A percentile compares a stretch with the other conserved stretches of the same genome.
Evolutionary conservation across 2,797 vertebrate species (phyloP).

Genomic region (Pagetopsis macropterus): DNA sequence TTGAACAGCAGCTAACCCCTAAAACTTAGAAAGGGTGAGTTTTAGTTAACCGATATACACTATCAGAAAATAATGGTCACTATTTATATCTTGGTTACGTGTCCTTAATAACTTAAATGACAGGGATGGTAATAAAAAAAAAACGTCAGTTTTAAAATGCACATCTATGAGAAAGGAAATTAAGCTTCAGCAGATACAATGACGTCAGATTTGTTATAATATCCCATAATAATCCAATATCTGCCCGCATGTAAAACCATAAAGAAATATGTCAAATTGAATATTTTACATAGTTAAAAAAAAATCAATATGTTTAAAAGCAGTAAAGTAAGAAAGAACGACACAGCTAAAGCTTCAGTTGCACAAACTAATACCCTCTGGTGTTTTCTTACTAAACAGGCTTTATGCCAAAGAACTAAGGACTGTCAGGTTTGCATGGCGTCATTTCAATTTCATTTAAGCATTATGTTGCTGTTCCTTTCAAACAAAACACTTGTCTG

Average conservation of each 20-base stretch:
- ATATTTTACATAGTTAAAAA: slow-evolving; percentile 44
- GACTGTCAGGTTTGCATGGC: slow-evolving; percentile 33
- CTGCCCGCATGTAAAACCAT: slow-evolving; percentile 27
- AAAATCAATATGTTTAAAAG: slow-evolving; percentile 25
- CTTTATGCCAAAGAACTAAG: slow-evolving; percentile 34
- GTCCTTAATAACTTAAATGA: background rate
- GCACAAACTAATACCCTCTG: slow-evolving; percentile 25
- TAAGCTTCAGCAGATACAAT: too few species aligned
- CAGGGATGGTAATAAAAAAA: background rate
- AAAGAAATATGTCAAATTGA: slow-evolving; percentile 58
- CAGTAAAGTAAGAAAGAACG: slow-evolving; percentile 14
- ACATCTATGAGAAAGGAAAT: too few species aligned
- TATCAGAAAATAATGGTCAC: background rate
- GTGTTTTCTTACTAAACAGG: slow-evolving; percentile 16
- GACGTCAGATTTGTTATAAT: background rate
- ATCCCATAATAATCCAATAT: background rate
- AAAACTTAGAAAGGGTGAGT: background rate
- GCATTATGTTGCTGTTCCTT: slow-evolving; percentile 30
- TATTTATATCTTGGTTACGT: background rate
- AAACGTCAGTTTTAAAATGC: background rate
- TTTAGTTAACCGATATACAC: background rate
- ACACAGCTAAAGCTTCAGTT: slow-evolving; percentile 13
- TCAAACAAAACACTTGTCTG: slow-evolving; percentile 35
- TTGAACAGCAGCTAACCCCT: background rate
- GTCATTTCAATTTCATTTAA: slow-evolving; percentile 29